These are phyloP conservation scores for Agrotis puta DNA, from an alignment of 2,888 invertebrate species.

Conservation along the genomic window DNA sequence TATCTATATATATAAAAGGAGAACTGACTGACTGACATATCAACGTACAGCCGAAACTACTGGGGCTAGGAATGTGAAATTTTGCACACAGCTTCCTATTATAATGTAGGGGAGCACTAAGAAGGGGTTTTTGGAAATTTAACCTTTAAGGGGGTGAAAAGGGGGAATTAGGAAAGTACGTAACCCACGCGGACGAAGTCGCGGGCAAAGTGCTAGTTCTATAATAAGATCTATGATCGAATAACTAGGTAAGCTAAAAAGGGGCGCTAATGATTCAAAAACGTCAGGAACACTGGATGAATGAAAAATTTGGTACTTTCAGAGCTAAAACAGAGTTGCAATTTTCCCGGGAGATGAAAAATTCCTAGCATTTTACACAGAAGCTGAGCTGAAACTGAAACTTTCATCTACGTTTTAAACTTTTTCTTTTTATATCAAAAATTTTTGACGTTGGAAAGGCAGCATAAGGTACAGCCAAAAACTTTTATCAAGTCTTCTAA, in stretches of 20 bases:
- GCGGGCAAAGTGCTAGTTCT: too few relatives aligned
- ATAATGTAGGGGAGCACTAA: too few relatives aligned
- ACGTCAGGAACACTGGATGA: background rate
- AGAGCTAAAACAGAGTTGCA: conserved; percentile 13
- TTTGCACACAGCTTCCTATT: too few relatives aligned
- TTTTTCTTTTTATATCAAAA: background rate
- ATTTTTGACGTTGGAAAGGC: background rate
- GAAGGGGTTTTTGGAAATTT: too few relatives aligned
- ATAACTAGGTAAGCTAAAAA: background rate
- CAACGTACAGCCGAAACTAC: too few relatives aligned
- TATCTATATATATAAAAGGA: too few relatives aligned
- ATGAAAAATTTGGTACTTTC: conserved; percentile 20
- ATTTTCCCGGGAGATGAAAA: conserved; percentile 13
- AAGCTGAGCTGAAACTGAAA: background rate
- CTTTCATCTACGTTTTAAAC: background rate
- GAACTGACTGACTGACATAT: too few relatives aligned
- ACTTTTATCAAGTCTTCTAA: background rate
- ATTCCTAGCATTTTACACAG: background rate
- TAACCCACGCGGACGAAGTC: too few relatives aligned
- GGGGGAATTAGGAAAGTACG: too few relatives aligned
- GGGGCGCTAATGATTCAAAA: background rate
- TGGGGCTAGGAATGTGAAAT: too few relatives aligned
- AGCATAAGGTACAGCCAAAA: background rate
- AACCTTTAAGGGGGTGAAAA: too few relatives aligned
- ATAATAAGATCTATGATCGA: too few relatives aligned